phyloP scores from a whole-genome alignment of 2,113 vertebrate species.

The Fukomys damarensis region DNA sequence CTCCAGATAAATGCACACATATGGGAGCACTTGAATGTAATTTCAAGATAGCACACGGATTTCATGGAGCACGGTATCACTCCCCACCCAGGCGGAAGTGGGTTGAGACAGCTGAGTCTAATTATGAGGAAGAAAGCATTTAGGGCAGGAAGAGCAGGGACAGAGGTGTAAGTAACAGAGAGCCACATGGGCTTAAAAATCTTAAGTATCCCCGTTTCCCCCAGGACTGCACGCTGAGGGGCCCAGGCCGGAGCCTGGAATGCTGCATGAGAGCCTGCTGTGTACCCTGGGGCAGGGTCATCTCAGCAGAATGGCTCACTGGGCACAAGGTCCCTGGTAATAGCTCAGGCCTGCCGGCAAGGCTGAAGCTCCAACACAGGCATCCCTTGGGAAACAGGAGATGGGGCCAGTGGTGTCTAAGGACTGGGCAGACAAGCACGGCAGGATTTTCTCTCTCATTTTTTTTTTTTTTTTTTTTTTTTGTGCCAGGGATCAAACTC shows the following conservation, averaged over 20 bases:
- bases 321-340: background rate
- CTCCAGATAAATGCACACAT: too few relatives aligned
- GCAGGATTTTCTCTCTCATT: too few relatives aligned
- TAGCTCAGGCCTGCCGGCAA: too few relatives aligned
- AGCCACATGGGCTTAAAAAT: background rate
- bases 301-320: background rate
- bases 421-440: background rate
- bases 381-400: too few relatives aligned
- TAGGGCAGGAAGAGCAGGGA: background rate
- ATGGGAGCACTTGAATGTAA: too few relatives aligned
- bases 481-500: too few relatives aligned
- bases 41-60: too few relatives aligned
- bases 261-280: too few relatives aligned
- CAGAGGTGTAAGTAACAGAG: background rate
- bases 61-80: background rate
- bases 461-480: too few relatives aligned
- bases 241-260: background rate
- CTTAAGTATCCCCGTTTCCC: background rate
- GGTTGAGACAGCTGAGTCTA: background rate
- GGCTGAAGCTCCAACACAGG: constrained; percentile 13
- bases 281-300: too few relatives aligned
- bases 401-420: too few relatives aligned
- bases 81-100: background rate
- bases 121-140: constrained; percentile 18
- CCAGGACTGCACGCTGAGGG: background rate